A percentile compares a stretch with the other conserved stretches of the same genome.
These are phyloP conservation scores for Potamilus streckersoni DNA, from an alignment of 1,140 invertebrate genomes.

Conservation along the genomic window DNA sequence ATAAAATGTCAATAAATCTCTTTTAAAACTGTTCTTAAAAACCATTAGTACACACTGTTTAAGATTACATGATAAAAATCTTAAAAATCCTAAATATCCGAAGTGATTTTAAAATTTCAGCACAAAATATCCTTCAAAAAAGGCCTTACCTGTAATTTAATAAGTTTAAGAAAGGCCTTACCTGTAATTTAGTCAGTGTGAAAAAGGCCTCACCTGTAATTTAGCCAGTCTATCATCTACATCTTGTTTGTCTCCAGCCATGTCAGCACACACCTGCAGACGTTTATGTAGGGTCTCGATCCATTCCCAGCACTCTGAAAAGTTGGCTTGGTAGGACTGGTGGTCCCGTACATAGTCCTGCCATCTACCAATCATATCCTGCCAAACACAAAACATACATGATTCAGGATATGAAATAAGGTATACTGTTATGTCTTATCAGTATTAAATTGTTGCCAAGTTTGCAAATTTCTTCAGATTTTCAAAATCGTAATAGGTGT, in stretches of 20 bases:
- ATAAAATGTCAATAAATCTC: too few species aligned
- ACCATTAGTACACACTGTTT: too few species aligned
- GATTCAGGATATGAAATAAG: background rate
- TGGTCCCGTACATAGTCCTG: conserved; percentile 89
- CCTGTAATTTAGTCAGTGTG: conserved; percentile 81
- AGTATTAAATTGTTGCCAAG: too few species aligned
- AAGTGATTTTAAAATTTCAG: too few species aligned
- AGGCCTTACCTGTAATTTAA: conserved; percentile 74
- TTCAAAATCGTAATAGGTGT: too few species aligned
- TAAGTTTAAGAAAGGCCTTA: conserved; percentile 73
- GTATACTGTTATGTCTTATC: too few species aligned
- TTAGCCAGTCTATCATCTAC: conserved; percentile 88
- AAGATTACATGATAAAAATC: too few species aligned
- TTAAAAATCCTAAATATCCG: too few species aligned
- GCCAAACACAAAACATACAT: conserved; percentile 2
- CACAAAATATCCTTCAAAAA: background rate
- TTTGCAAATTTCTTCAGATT: too few species aligned
- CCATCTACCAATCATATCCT: conserved; percentile 74
- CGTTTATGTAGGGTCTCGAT: conserved; percentile 79
- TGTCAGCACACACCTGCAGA: conserved; percentile 82
- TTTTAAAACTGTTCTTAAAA: too few species aligned
- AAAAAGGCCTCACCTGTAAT: conserved; percentile 70
- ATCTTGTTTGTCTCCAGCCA: conserved; percentile 86
- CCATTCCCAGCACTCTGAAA: conserved; percentile 81
- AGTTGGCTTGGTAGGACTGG: conserved; percentile 82